Evolutionary conservation across 2,888 invertebrate genomes (phyloP).

Genomic region (Timema podura): DNA sequence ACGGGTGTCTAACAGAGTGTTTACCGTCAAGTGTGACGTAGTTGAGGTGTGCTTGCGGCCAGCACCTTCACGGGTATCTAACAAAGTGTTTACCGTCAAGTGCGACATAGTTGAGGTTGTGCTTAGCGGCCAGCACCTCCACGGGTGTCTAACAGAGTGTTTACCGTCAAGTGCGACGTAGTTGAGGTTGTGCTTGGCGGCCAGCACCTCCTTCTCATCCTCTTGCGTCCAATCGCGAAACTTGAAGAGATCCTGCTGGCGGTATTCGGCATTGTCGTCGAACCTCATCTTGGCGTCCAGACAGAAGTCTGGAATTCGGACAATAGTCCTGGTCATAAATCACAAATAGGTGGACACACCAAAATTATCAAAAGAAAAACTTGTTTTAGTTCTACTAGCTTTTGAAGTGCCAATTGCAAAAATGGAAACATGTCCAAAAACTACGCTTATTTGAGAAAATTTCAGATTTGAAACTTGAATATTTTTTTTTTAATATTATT

Average conservation of each 20-base stretch:
- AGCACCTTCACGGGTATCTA: too few relatives aligned
- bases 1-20: too few relatives aligned
- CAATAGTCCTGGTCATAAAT: too few relatives aligned
- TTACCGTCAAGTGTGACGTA: conserved; percentile 91
- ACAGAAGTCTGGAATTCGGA: conserved; percentile 66
- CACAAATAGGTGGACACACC: too few relatives aligned
- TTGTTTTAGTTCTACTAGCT: too few relatives aligned
- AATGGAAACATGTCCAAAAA: too few relatives aligned
- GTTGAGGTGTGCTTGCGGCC: conserved; percentile 85
- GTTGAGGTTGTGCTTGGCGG: conserved; percentile 83
- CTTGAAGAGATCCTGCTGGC: conserved; percentile 83
- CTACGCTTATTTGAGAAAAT: too few relatives aligned
- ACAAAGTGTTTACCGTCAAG: conserved; percentile 74
- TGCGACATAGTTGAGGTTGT: conserved; percentile 89
- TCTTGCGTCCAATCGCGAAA: conserved; percentile 86
- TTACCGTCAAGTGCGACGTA: conserved; percentile 91
- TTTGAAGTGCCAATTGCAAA: too few relatives aligned
- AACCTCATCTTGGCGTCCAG: conserved; percentile 94
- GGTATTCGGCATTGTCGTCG: conserved; percentile 90
- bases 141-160: conserved; percentile 11
- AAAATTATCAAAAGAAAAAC: too few relatives aligned
- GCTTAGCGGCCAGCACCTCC: conserved; percentile 89
- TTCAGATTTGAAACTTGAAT: too few relatives aligned
- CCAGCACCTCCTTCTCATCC: conserved; percentile 87
- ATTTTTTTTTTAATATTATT: too few relatives aligned